These are phyloP conservation scores for Agapetus fuscipes DNA, from an alignment of 2,888 invertebrate species.

Conservation along the genomic window DNA sequence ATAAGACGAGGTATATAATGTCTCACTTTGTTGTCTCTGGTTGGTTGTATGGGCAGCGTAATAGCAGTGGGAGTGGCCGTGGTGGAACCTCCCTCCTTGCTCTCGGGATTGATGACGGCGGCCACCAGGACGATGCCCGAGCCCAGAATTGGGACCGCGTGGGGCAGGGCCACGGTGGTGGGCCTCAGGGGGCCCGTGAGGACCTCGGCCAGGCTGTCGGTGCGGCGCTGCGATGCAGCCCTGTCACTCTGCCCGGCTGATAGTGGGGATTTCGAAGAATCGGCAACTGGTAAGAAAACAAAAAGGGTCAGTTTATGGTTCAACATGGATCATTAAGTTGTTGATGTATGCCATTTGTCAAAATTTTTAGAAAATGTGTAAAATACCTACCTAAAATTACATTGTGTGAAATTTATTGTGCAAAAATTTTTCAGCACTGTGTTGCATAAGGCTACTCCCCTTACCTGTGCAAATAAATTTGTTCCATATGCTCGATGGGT, in stretches of 20 bases:
- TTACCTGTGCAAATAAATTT: too few species aligned
- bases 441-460: too few species aligned
- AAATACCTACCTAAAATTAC: too few species aligned
- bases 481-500: too few species aligned
- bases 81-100: slow-evolving; percentile 28
- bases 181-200: slow-evolving; percentile 34
- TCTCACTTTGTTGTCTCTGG: too few species aligned
- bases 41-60: slow-evolving; percentile 26
- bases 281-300: slow-evolving; percentile 5
- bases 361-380: too few species aligned
- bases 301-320: too few species aligned
- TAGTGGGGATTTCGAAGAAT: slow-evolving; percentile 20
- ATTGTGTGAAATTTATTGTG: too few species aligned
- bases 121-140: slow-evolving; percentile 27
- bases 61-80: slow-evolving; percentile 23
- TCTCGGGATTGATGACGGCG: slow-evolving; percentile 30
- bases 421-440: too few species aligned
- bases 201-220: slow-evolving; percentile 39
- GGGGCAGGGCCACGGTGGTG: background rate
- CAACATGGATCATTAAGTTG: too few species aligned
- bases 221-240: slow-evolving; percentile 37
- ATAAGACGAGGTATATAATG: too few species aligned
- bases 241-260: slow-evolving; percentile 33
- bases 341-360: too few species aligned
- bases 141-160: slow-evolving; percentile 23